Evolutionary conservation across 2,888 invertebrate genomes (phyloP), one percentile per base, ranked within the genome.

Genomic region (Syritta pipiens): DNA sequence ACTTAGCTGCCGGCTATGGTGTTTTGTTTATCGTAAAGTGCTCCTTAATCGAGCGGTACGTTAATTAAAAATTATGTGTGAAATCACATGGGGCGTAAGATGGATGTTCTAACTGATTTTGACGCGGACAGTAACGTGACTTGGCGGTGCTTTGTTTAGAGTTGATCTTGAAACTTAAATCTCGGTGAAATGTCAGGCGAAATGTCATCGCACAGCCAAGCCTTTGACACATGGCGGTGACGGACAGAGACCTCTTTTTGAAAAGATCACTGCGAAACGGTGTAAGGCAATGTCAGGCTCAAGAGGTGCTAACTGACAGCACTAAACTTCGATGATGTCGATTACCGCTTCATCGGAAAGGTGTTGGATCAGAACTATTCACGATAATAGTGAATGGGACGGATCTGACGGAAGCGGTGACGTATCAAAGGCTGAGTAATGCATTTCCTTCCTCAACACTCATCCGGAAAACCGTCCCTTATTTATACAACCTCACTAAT

Each of bases 291-390:
- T 28, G 28, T 49, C 49, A 40, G 28, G 10, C 48, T 28, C 60
- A 26, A 37, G 26, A 63, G 57, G 57, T 72, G 72, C 22, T 72
- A 72, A 72, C 7, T 49, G n/a, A n/a, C n/a, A n/a, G n/a, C n/a
- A n/a, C n/a, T n/a, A n/a, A n/a, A n/a, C n/a, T n/a, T n/a, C n/a
- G n/a, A n/a, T n/a, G n/a, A n/a, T n/a, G n/a, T n/a, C n/a, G n/a
- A n/a, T n/a, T n/a, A n/a, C n/a, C n/a, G n/a, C n/a, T n/a, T n/a
- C n/a, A n/a, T n/a, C n/a, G n/a, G n/a, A n/a, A n/a, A n/a, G n/a
- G n/a, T n/a, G n/a, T n/a, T n/a, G n/a, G n/a, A n/a, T n/a, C n/a
- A n/a, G n/a, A n/a, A n/a, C n/a, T n/a, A n/a, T n/a, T n/a, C n/a
- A n/a, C n/a, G n/a, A n/a, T n/a, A n/a, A n/a, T n/a, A n/a, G n/a